Evolutionary conservation across 2,888 invertebrate species (phyloP).

Genomic region (Heteromurus nitidus): DNA sequence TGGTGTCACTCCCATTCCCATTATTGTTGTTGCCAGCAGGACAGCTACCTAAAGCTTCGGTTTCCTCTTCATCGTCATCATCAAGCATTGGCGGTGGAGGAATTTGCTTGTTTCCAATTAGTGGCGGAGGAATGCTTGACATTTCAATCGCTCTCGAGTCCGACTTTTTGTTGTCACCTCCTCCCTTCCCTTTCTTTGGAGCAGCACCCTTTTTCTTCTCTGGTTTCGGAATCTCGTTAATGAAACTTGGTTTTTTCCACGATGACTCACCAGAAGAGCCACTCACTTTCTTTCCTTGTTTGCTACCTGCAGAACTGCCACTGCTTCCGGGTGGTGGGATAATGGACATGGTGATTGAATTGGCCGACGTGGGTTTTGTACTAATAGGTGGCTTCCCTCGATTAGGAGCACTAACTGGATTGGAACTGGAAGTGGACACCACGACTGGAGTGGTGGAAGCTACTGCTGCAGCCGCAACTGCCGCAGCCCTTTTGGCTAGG

Average conservation of each 20-base stretch:
- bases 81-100: constrained; percentile 68
- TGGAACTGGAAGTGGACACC: constrained; percentile 1
- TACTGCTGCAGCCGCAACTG: constrained; percentile 44
- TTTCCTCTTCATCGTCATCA: constrained; percentile 64
- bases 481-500: constrained; percentile 60
- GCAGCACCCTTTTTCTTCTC: not conserved
- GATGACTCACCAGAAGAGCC: constrained; percentile 46
- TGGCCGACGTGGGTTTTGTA: constrained; percentile 67
- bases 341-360: constrained; percentile 63
- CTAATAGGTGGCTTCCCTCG: constrained; percentile 63
- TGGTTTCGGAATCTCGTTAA: constrained; percentile 18
- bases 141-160: constrained; percentile 42
- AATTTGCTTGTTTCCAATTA: constrained; percentile 67
- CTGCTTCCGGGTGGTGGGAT: constrained; percentile 47
- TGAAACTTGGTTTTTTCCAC: constrained; percentile 21
- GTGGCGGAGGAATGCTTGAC: constrained; percentile 63
- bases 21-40: constrained; percentile 29
- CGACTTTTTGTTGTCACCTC: constrained; percentile 21
- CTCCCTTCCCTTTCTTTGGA: constrained; percentile 32
- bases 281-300: constrained; percentile 35
- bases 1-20: constrained; percentile 29
- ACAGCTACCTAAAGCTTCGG: constrained; percentile 42
- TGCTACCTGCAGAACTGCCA: constrained; percentile 36
- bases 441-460: not conserved
- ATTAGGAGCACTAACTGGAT: constrained; percentile 15